Base-by-base conservation (phyloP, 2,888 invertebrate genomes). In the Eulithis testata region DNA sequence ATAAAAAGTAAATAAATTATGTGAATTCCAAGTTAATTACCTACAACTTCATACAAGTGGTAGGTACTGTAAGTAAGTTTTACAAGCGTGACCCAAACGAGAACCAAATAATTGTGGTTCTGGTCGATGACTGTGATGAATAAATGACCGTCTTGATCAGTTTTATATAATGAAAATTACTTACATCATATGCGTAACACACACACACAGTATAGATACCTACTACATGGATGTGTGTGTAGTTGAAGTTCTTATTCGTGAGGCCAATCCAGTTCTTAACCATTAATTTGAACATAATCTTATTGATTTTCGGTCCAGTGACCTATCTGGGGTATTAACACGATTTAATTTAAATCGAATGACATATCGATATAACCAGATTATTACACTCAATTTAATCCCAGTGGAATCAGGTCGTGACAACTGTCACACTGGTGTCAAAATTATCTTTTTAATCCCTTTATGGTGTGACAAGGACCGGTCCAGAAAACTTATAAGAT, bases 331-430 rank as follows among this genome's bases (percentile, higher is more conserved):
- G 44, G 60, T 63, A 63, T 63, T 63, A 66, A 57, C 66, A 64
- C 53, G 3, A 49, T 66, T 40, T 66, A 71, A 71, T 71, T 67
- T 70, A 68, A 70, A 73, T 50, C 68, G 54, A 62, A 51, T 62
- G 65, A 63, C 73, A 69, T 83, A 89, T 89, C 87, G 82, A 82
- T 85, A 82, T 90, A 90, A 90, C 82, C 79, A 79, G 78, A 86
- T 90, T 88, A 87, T 75, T 78, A 81, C 90, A 86, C 81, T 81
- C 83, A 85, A 89, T 90, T 89, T 89, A 87, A 89, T 88, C 82
- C 78, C 74, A 81, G 82, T 76, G 81, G 82, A 79, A 79, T 76
- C 45, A 75, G 72, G 83, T 82, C 85, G 81, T 78, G 81, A 79
- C 83, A 81, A 66, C 80, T 87, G 91, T 88, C 91, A 73, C 82